Percentiles rank a stretch among this genome's conserved stretches.
Conservation (phyloP, 2,113 vertebrate genomes). For the Paradoxurus hermaphroditus region DNA sequence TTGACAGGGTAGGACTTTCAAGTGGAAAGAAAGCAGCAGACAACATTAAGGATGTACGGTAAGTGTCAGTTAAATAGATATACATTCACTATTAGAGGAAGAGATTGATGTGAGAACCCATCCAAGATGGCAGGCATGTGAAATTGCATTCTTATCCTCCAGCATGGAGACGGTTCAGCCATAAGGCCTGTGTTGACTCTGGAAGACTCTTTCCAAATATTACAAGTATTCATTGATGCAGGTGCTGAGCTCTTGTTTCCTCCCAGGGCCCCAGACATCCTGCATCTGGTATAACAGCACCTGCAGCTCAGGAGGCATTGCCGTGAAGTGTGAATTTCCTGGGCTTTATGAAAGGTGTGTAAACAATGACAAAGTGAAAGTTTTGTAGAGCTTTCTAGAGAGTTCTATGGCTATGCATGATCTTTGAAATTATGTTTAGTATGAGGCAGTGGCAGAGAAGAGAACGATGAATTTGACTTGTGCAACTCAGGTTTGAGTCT, state of each 20-base stretch:
- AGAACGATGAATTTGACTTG: not conserved
- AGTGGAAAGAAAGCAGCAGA: not conserved
- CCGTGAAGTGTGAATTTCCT: not conserved
- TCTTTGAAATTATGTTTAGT: not conserved
- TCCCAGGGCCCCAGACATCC: not conserved
- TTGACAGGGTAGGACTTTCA: not conserved
- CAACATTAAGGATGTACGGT: not conserved
- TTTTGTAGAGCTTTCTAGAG: not conserved
- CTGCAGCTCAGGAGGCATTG: not conserved
- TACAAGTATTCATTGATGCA: not conserved
- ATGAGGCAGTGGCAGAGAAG: not conserved
- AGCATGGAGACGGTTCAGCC: not conserved
- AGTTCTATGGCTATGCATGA: not conserved
- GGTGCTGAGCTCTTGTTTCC: not conserved
- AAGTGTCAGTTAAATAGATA: not conserved
- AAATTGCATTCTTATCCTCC: not conserved
- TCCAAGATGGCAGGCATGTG: not conserved
- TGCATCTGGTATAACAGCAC: not conserved
- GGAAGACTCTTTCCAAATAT: not conserved
- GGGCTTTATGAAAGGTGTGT: not conserved
- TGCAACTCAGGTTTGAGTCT: not conserved
- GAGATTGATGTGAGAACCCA: not conserved
- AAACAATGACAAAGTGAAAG: not conserved
- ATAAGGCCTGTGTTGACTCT: not conserved
- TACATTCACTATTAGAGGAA: not conserved